Evolutionary conservation across 2,888 invertebrate species (phyloP).

Genomic region (Anthrax anthrax): DNA sequence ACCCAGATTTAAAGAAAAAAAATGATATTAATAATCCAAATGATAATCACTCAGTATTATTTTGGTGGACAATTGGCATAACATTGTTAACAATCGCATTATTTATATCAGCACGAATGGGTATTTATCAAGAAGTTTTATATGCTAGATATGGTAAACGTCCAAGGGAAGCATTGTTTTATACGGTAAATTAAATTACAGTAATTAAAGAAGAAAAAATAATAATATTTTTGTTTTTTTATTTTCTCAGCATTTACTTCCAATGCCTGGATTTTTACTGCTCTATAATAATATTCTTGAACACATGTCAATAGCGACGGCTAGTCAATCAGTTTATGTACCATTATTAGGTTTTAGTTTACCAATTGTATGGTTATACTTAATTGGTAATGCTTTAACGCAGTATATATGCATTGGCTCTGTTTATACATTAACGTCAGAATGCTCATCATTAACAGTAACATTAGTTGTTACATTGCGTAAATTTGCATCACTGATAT

Average conservation of each 20-base stretch:
- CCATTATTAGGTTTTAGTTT: conserved; percentile 46
- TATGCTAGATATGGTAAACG: conserved; percentile 78
- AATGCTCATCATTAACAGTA: conserved; percentile 86
- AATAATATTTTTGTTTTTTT: conserved; percentile 7
- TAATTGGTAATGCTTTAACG: conserved; percentile 70
- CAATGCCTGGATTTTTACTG: conserved; percentile 77
- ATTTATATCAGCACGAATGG: conserved; percentile 88
- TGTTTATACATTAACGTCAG: conserved; percentile 87
- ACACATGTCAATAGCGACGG: conserved; percentile 57
- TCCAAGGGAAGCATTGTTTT: conserved; percentile 76
- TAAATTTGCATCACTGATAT: conserved; percentile 88
- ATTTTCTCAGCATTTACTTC: conserved; percentile 62
- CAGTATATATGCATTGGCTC: conserved; percentile 92
- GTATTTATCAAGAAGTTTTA: conserved; percentile 82
- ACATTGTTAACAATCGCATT: conserved; percentile 71
- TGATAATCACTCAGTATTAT: conserved; percentile 27
- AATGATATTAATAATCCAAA: not conserved
- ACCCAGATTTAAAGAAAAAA: conserved; percentile 37
- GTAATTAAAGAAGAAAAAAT: not conserved
- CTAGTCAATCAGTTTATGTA: conserved; percentile 41
- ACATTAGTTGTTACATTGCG: conserved; percentile 90
- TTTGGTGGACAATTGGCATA: conserved; percentile 61
- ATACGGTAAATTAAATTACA: conserved; percentile 44
- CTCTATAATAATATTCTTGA: conserved; percentile 62
- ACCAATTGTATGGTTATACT: conserved; percentile 63